A percentile compares a stretch with the other conserved stretches of the same genome.
Conservation (phyloP, 2,797 vertebrate genomes). For the Streptopelia turtur region DNA sequence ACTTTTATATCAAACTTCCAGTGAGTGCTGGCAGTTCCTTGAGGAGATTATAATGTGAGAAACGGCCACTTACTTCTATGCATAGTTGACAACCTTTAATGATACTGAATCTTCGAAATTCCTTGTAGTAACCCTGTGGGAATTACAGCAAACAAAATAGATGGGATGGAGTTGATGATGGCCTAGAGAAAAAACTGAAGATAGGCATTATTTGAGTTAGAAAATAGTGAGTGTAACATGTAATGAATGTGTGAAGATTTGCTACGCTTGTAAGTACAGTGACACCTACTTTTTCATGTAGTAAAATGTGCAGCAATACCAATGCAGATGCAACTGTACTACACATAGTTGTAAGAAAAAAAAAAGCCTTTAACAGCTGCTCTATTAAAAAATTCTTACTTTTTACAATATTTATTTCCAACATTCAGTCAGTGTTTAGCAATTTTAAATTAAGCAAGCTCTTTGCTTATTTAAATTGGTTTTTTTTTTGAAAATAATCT, state of each 20-base stretch:
- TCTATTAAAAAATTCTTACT: background rate
- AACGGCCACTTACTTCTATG: background rate
- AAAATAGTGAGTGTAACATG: background rate
- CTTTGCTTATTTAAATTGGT: background rate
- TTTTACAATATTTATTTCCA: background rate
- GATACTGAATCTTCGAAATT: background rate
- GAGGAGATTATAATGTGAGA: background rate
- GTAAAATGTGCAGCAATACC: background rate
- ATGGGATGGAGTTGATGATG: background rate
- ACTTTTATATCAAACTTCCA: background rate
- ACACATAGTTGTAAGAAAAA: background rate
- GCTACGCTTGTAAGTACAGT: background rate
- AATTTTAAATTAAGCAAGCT: background rate
- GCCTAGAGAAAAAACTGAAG: background rate
- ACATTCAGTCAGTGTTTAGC: background rate
- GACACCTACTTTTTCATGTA: background rate
- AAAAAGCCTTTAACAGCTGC: background rate
- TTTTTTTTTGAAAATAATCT: background rate
- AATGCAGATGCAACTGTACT: background rate
- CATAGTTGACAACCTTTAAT: background rate
- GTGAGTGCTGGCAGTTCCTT: background rate
- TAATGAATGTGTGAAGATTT: background rate
- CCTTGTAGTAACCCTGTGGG: background rate
- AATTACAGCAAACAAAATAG: background rate
- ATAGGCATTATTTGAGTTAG: background rate